Evolutionary conservation across 1,140 invertebrate genomes (phyloP).

Genomic region (Prorops nasuta): DNA sequence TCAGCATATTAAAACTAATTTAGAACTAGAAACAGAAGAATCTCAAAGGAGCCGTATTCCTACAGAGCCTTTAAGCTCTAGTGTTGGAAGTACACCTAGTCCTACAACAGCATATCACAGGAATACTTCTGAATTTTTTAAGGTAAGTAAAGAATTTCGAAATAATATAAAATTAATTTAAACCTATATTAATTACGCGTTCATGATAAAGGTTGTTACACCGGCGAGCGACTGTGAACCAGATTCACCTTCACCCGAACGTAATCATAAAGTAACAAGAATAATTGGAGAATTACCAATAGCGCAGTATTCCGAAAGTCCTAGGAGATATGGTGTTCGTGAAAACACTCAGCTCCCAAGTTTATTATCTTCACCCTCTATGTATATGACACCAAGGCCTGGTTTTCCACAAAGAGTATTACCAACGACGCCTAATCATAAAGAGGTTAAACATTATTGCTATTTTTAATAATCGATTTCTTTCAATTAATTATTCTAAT

Average conservation of each 20-base stretch:
- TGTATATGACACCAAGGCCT: constrained; percentile 66
- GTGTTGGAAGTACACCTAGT: constrained; percentile 51
- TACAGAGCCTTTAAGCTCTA: constrained; percentile 47
- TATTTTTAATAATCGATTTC: constrained; percentile 8
- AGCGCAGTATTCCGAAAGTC: constrained; percentile 89
- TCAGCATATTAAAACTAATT: constrained; percentile 30
- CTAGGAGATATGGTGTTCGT: constrained; percentile 76
- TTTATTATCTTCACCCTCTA: constrained; percentile 64
- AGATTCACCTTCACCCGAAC: constrained; percentile 55
- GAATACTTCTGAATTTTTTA: constrained; percentile 58
- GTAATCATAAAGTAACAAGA: constrained; percentile 65
- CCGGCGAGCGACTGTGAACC: constrained; percentile 56
- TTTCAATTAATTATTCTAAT: constrained; percentile 10
- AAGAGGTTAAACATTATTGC: constrained; percentile 33
- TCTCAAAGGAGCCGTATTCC: constrained; percentile 40
- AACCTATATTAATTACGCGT: constrained; percentile 12
- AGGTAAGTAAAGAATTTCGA: constrained; percentile 37
- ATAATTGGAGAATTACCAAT: constrained; percentile 86
- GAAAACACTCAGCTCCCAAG: constrained; percentile 61
- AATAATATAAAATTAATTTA: background rate
- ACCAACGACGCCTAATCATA: constrained; percentile 54
- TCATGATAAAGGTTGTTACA: constrained; percentile 57
- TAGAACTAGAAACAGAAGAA: constrained; percentile 40
- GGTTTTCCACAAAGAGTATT: constrained; percentile 70
- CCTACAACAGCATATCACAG: constrained; percentile 51